Percentiles rank a stretch among this genome's conserved stretches.
phyloP scores from a whole-genome alignment of 2,113 vertebrate genomes.

The Asarcornis scutulata region DNA sequence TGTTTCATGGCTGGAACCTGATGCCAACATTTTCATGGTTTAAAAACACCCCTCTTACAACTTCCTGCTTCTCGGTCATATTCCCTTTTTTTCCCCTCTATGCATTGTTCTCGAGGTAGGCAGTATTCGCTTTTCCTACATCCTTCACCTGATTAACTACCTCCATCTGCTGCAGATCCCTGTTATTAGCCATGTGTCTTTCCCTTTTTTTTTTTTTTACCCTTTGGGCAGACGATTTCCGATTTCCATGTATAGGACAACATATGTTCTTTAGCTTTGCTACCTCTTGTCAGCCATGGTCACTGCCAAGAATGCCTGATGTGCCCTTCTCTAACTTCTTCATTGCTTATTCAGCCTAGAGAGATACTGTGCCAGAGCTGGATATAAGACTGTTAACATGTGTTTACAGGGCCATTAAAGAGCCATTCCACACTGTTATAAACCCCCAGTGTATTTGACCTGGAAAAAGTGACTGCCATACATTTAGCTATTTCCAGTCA shows the following conservation, averaged over 20 bases:
- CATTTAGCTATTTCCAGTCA: slow-evolving; percentile 53
- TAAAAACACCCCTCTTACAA: neutral
- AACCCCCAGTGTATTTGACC: slow-evolving; percentile 64
- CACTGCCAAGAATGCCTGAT: slow-evolving; percentile 61
- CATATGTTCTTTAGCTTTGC: slow-evolving; percentile 61
- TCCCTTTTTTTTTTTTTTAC: slow-evolving; percentile 40
- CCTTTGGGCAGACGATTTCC: slow-evolving; percentile 56
- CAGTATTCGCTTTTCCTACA: slow-evolving; percentile 16
- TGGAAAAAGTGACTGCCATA: slow-evolving; percentile 52
- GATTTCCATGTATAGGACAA: slow-evolving; percentile 45
- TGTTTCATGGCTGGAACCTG: neutral
- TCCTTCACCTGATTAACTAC: slow-evolving; percentile 54
- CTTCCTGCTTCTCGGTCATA: slow-evolving; percentile 13
- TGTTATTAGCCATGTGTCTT: slow-evolving; percentile 30
- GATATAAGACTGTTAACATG: slow-evolving; percentile 62
- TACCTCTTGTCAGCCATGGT: slow-evolving; percentile 51
- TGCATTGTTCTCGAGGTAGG: slow-evolving; percentile 44
- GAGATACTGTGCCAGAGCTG: slow-evolving; percentile 42
- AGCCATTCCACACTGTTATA: slow-evolving; percentile 42
- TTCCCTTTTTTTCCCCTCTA: neutral
- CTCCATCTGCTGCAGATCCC: slow-evolving; percentile 53
- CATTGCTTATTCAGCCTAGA: slow-evolving; percentile 61
- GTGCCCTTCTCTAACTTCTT: slow-evolving; percentile 65
- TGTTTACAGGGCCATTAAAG: slow-evolving; percentile 66
- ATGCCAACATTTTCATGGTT: slow-evolving; percentile 31